Percentiles rank a stretch among this genome's conserved stretches.
phyloP scores from a whole-genome alignment of 2,113 vertebrate species.

The Gorsachius goisagi region DNA sequence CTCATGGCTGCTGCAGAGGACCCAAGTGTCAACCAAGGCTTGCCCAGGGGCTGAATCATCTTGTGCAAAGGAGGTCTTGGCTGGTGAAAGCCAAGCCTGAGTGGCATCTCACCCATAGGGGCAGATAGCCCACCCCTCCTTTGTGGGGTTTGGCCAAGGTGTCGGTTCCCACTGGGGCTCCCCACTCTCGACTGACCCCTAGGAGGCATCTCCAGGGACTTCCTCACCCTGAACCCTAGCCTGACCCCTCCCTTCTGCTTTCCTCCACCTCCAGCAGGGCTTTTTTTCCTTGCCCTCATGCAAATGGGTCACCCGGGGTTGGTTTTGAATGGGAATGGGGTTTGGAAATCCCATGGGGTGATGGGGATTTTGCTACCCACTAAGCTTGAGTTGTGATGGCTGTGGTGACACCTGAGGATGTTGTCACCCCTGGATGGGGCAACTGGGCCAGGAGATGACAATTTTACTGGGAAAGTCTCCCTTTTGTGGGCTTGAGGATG shows the following conservation, averaged over 20 bases:
- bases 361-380: not conserved
- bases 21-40: not conserved
- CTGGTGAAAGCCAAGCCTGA: not conserved
- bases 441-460: not conserved
- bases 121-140: not conserved
- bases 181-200: accelerated
- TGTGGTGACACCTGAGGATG: not conserved
- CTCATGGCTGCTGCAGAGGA: not conserved
- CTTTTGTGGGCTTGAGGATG: not conserved
- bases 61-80: not conserved
- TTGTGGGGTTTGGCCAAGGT: not conserved
- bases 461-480: not conserved
- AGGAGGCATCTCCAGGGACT: not conserved
- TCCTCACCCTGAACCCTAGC: not conserved
- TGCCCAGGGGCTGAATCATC: not conserved
- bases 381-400: not conserved
- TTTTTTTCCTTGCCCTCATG: not conserved
- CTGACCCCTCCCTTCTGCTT: not conserved
- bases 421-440: accelerated
- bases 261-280: not conserved
- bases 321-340: not conserved
- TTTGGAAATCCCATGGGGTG: not conserved
- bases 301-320: accelerated
- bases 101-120: not conserved
- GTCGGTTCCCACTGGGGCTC: accelerated